Conservation (phyloP, 2,797 vertebrate genomes). For the Gobionotothen gibberifrons region DNA sequence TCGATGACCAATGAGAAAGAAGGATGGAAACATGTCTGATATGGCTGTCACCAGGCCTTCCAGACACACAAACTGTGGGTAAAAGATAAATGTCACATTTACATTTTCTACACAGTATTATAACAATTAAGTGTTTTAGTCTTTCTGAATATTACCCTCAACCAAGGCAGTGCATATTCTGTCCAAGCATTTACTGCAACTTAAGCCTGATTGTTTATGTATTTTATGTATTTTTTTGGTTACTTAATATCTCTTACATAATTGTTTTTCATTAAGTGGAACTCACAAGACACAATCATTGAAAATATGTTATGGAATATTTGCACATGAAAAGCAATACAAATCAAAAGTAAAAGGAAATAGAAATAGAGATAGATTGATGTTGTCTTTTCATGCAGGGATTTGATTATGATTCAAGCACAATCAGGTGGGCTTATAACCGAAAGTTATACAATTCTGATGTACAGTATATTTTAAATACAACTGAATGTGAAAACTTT, state of each 20-base stretch:
- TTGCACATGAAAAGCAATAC: background rate
- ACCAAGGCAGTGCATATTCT: too few species aligned
- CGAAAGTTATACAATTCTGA: background rate
- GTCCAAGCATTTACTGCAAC: too few species aligned
- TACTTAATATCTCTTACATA: background rate
- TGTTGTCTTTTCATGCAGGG: too few species aligned
- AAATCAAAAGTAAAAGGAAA: background rate
- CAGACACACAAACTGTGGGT: conserved; percentile 75
- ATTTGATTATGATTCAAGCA: background rate
- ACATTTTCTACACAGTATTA: background rate
- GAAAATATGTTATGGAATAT: background rate
- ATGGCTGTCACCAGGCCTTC: conserved; percentile 90
- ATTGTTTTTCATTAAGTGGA: background rate
- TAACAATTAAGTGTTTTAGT: too few species aligned
- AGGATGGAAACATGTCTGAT: conserved; percentile 86
- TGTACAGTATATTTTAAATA: background rate
- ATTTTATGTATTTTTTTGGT: too few species aligned
- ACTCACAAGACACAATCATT: background rate
- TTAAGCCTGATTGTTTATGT: too few species aligned
- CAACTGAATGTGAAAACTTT: background rate
- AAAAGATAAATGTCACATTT: background rate
- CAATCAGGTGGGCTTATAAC: background rate
- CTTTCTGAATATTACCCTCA: too few species aligned
- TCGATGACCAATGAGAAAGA: conserved; percentile 83
- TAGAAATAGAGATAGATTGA: too few species aligned